These are phyloP conservation scores for Propithecus perrieri DNA, from an alignment of 2,797 vertebrate genomes.

Conservation along the genomic window DNA sequence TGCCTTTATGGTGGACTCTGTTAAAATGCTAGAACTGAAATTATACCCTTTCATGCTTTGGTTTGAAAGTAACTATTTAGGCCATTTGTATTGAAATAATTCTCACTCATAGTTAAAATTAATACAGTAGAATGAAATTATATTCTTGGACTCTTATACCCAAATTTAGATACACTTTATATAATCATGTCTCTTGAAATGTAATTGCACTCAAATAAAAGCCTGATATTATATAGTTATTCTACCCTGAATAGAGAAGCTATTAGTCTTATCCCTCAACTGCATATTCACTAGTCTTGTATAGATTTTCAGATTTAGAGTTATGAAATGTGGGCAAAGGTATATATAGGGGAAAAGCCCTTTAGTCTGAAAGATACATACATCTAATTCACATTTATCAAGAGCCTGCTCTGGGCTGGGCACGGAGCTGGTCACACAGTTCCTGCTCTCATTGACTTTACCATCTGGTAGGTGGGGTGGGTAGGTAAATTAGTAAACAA, in stretches of 20 bases:
- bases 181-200: constrained; percentile 62
- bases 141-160: constrained; percentile 35
- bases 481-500: neutral
- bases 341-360: neutral
- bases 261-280: constrained; percentile 34
- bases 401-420: neutral
- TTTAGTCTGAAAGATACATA: neutral
- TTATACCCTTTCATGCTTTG: constrained; percentile 58
- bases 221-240: constrained; percentile 1
- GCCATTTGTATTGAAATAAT: constrained; percentile 57
- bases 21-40: constrained; percentile 58
- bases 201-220: constrained; percentile 58
- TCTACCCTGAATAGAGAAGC: constrained; percentile 3
- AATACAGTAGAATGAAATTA: constrained; percentile 64
- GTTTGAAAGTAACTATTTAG: constrained; percentile 65
- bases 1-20: constrained; percentile 44
- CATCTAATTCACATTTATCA: neutral
- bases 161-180: constrained; percentile 52
- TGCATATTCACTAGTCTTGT: constrained; percentile 14
- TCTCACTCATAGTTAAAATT: constrained; percentile 57
- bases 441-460: neutral
- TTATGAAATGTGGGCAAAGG: neutral
- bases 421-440: neutral
- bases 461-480: fast-evolving
- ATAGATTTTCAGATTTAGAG: constrained; percentile 45